phyloP scores from a whole-genome alignment of 2,797 vertebrate genomes.

The Sus cebifrons region DNA sequence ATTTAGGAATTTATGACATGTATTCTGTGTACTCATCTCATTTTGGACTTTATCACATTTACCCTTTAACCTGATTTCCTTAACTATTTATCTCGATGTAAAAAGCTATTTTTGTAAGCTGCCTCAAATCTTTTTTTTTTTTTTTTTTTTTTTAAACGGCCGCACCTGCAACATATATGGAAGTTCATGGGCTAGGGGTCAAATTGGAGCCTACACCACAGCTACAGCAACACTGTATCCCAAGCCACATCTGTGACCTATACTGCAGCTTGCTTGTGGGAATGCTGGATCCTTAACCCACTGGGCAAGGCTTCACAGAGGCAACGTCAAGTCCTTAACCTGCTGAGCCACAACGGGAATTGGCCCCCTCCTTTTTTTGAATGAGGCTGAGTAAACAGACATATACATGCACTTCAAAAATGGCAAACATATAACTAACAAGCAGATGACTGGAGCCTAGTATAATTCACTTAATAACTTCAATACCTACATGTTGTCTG shows the following conservation, averaged over 20 bases:
- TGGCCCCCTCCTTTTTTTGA: not conserved
- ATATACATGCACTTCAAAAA: not conserved
- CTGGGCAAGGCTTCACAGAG: too few species aligned
- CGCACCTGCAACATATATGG: too few species aligned
- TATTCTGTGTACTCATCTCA: not conserved
- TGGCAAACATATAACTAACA: not conserved
- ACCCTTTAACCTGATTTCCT: conserved; percentile 23
- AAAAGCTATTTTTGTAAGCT: conserved; percentile 42
- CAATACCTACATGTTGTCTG: conserved; percentile 95
- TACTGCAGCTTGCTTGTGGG: too few species aligned
- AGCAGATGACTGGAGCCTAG: not conserved
- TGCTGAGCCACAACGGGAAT: too few species aligned
- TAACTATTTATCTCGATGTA: not conserved
- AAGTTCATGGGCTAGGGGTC: too few species aligned
- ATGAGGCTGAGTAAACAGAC: not conserved
- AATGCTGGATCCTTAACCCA: too few species aligned
- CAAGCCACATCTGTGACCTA: too few species aligned
- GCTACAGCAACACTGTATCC: too few species aligned
- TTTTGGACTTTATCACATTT: not conserved
- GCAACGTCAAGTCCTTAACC: too few species aligned
- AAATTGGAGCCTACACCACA: too few species aligned
- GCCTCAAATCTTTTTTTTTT: conserved; percentile 13
- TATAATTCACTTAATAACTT: conserved; percentile 49
- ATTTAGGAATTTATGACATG: not conserved
- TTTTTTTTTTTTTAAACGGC: not conserved